Conservation (phyloP, 2,113 vertebrate species). For the Hydrolagus affinis region DNA sequence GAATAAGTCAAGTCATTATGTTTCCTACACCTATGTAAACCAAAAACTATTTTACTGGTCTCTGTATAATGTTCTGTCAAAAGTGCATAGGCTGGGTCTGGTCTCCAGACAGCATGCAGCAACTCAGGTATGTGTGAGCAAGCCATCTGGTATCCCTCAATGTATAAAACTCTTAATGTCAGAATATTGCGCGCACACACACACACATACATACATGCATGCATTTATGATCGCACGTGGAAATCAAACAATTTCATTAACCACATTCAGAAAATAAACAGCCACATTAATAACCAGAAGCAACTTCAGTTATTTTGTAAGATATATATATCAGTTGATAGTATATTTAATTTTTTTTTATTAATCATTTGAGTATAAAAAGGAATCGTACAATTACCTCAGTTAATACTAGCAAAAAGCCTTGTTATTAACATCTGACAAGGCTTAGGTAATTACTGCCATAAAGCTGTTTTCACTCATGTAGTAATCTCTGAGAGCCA, state of each 20-base stretch:
- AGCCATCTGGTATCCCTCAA: constrained; percentile 58
- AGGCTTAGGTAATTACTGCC: constrained; percentile 69
- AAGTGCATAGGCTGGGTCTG: not conserved
- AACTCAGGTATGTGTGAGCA: constrained; percentile 32
- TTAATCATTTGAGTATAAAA: constrained; percentile 71
- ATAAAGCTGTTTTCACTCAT: constrained; percentile 58
- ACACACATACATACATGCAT: constrained; percentile 54
- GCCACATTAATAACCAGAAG: constrained; percentile 73
- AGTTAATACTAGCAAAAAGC: constrained; percentile 69
- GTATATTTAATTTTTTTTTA: constrained; percentile 71
- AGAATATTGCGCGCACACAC: constrained; percentile 43
- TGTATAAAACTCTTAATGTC: constrained; percentile 47
- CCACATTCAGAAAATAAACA: constrained; percentile 50
- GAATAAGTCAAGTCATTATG: not conserved
- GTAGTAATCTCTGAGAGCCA: not conserved
- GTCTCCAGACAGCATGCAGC: not conserved
- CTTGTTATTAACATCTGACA: constrained; percentile 68
- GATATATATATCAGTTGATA: constrained; percentile 76
- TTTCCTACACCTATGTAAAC: not conserved
- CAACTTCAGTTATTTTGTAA: constrained; percentile 72
- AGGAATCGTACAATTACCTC: constrained; percentile 67
- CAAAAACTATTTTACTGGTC: constrained; percentile 22
- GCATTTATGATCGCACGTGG: constrained; percentile 64
- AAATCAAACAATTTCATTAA: constrained; percentile 3
- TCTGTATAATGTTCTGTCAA: constrained; percentile 15